phyloP scores from a whole-genome alignment of 1,140 invertebrate genomes.

The Bombus breviceps region DNA sequence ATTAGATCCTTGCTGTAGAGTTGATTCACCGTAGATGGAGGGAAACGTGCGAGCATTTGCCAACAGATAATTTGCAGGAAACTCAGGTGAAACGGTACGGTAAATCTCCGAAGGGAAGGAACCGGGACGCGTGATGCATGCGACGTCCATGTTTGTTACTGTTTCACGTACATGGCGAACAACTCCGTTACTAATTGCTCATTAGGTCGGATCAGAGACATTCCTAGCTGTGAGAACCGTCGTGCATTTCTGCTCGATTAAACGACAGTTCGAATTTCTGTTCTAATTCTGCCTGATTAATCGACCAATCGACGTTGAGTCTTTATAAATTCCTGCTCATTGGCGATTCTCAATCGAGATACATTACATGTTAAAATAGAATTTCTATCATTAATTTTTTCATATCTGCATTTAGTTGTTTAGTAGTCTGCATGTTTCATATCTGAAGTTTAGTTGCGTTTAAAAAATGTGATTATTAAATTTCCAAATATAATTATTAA shows the following conservation, averaged over 20 bases:
- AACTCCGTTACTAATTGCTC: slow-evolving; percentile 73
- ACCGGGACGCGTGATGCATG: slow-evolving; percentile 38
- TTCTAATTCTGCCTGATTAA: slow-evolving; percentile 38
- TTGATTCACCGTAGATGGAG: neutral
- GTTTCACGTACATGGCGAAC: slow-evolving; percentile 27
- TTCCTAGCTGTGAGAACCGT: slow-evolving; percentile 44
- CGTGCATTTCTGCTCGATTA: slow-evolving; percentile 40
- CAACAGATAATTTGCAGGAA: neutral
- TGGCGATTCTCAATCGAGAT: neutral
- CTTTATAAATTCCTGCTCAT: slow-evolving; percentile 15
- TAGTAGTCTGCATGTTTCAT: no score
- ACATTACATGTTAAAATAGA: neutral
- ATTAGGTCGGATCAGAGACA: slow-evolving; percentile 70
- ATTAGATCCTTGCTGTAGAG: neutral
- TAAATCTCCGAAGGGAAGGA: slow-evolving; percentile 48
- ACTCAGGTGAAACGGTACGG: slow-evolving; percentile 11
- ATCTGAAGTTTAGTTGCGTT: neutral
- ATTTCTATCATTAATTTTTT: no score
- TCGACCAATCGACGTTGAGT: slow-evolving; percentile 14
- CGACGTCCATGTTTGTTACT: slow-evolving; percentile 48
- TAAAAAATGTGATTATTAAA: no score
- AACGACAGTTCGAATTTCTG: slow-evolving; percentile 30
- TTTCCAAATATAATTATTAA: no score
- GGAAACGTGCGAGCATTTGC: neutral
- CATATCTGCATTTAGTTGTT: neutral